Percentiles rank a stretch among this genome's conserved stretches.
These are phyloP conservation scores for Falco rusticolus DNA, from an alignment of 2,797 vertebrate genomes.

Conservation along the genomic window DNA sequence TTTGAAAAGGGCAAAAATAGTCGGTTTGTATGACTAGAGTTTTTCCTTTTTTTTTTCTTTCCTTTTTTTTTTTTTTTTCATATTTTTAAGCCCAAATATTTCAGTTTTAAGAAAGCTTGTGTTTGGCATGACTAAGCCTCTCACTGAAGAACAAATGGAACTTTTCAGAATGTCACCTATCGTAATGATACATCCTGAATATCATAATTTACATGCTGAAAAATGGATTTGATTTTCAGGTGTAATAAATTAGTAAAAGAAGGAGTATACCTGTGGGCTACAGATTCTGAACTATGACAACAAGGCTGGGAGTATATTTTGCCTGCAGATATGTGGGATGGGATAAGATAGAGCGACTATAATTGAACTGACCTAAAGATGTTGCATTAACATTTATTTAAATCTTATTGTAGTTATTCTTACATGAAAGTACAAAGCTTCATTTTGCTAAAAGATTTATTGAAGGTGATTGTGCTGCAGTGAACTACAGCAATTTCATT, in stretches of 20 bases:
- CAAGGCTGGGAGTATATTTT: background rate
- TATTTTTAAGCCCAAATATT: background rate
- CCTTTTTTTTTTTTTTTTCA: rapidly evolving
- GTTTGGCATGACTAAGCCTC: background rate
- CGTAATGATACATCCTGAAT: background rate
- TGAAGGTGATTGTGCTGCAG: background rate
- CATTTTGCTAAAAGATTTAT: background rate
- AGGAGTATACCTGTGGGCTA: background rate
- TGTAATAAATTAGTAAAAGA: background rate
- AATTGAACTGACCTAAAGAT: background rate
- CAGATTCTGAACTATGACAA: background rate
- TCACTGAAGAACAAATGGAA: background rate
- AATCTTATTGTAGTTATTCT: background rate
- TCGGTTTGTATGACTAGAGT: background rate
- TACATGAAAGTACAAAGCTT: background rate
- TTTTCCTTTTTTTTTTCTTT: background rate
- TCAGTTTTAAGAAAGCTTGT: background rate
- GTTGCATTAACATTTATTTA: background rate
- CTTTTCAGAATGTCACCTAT: background rate
- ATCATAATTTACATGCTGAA: background rate
- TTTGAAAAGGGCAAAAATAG: background rate
- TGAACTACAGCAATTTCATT: background rate
- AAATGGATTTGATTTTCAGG: background rate
- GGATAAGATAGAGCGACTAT: background rate
- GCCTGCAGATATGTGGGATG: background rate